Conservation (phyloP, 1,140 invertebrate genomes). For the Lepidostoma basale region DNA sequence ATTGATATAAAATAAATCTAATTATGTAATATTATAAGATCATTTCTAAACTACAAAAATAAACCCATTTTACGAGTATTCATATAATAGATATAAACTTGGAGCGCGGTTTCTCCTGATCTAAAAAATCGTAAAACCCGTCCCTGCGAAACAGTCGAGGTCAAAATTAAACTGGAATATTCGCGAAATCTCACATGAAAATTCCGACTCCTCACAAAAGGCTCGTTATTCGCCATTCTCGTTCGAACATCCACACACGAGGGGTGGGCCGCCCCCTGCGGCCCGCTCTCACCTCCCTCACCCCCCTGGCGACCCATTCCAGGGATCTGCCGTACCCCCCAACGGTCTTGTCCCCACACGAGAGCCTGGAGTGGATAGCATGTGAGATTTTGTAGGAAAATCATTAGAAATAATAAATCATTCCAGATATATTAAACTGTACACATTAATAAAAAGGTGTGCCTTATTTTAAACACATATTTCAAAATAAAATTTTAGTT, state of each 20-base stretch:
- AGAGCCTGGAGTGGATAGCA: too few relatives aligned
- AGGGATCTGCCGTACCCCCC: too few relatives aligned
- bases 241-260: conserved; percentile 44
- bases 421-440: too few relatives aligned
- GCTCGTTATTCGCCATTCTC: conserved; percentile 45
- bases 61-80: conserved; percentile 27
- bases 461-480: too few relatives aligned
- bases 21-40: background rate
- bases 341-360: background rate
- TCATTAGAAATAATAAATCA: too few relatives aligned
- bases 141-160: background rate
- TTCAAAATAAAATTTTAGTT: too few relatives aligned
- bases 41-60: background rate
- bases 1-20: background rate
- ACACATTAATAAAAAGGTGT: too few relatives aligned
- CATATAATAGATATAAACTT: too few relatives aligned
- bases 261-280: background rate
- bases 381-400: too few relatives aligned
- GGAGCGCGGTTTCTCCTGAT: conserved; percentile 34
- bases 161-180: conserved; percentile 46
- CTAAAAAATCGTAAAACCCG: too few relatives aligned
- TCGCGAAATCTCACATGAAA: conserved; percentile 44
- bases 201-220: conserved; percentile 44
- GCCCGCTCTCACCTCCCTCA: background rate
- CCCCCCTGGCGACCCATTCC: background rate